phyloP scores from a whole-genome alignment of 2,888 invertebrate genomes.

The Sarcophaga subvicina region DNA sequence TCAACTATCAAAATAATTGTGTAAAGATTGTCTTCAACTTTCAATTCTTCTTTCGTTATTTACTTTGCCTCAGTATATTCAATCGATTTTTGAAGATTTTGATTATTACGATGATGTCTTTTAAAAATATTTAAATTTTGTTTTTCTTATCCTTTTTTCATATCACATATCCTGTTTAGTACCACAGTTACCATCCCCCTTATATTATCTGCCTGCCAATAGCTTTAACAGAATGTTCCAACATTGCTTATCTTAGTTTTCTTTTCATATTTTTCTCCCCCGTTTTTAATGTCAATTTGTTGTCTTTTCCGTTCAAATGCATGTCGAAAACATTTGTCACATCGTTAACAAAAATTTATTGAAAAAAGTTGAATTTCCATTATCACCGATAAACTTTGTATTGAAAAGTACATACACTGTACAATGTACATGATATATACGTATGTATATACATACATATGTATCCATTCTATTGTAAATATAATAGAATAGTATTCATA shows the following conservation, averaged over 20 bases:
- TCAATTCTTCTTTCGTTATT: no score
- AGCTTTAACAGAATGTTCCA: no score
- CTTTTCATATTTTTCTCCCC: background rate
- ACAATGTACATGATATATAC: background rate
- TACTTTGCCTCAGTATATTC: no score
- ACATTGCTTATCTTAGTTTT: background rate
- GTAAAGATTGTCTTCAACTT: no score
- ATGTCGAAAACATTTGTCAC: constrained; percentile 50
- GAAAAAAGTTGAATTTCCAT: constrained; percentile 35
- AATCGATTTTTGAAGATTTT: no score
- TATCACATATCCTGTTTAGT: no score
- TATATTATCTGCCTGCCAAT: no score
- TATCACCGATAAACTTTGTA: constrained; percentile 14
- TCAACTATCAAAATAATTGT: no score
- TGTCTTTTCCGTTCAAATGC: constrained; percentile 21
- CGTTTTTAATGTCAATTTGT: background rate
- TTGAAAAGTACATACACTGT: background rate
- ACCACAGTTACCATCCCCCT: no score
- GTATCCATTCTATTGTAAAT: background rate
- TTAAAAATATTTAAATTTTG: no score
- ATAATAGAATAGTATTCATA: background rate
- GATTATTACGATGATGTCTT: no score
- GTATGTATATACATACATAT: background rate
- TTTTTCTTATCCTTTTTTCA: no score
- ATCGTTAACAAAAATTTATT: background rate